Evolutionary conservation across 1,140 invertebrate genomes (phyloP).

Genomic region (Drosophila repleta): DNA sequence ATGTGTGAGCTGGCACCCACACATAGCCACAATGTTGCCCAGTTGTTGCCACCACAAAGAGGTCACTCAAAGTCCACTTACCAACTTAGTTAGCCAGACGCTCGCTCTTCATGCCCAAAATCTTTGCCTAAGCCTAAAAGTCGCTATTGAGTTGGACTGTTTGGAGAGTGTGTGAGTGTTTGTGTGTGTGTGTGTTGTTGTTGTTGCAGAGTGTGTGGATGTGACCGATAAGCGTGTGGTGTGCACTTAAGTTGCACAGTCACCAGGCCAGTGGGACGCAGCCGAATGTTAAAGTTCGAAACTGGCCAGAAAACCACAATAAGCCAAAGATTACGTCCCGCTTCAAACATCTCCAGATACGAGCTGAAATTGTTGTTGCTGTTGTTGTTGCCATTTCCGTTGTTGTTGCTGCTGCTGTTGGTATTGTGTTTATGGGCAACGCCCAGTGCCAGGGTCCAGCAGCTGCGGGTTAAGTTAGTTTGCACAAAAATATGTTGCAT

Average conservation of each 20-base stretch:
- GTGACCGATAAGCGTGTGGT: slow-evolving; percentile 77
- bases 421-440: slow-evolving; percentile 47
- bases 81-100: slow-evolving; percentile 58
- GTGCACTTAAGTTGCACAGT: slow-evolving; percentile 76
- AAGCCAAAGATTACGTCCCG: slow-evolving; percentile 56
- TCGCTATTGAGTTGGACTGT: slow-evolving; percentile 40
- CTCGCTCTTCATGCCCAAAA: slow-evolving; percentile 45
- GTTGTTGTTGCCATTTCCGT: slow-evolving; percentile 13
- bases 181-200: slow-evolving; percentile 18
- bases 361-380: slow-evolving; percentile 29
- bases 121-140: slow-evolving; percentile 77
- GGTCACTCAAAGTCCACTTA: slow-evolving; percentile 81
- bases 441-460: slow-evolving; percentile 31
- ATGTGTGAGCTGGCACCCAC: slow-evolving; percentile 1
- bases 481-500: slow-evolving; percentile 72
- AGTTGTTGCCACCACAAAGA: slow-evolving; percentile 63
- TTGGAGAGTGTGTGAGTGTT: slow-evolving; percentile 11
- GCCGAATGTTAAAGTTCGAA: slow-evolving; percentile 62
- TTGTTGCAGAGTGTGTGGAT: slow-evolving; percentile 39
- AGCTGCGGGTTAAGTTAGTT: slow-evolving; percentile 37
- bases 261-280: slow-evolving; percentile 23
- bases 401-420: slow-evolving; percentile 23
- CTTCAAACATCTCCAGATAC: slow-evolving; percentile 35
- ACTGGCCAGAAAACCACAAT: slow-evolving; percentile 73
- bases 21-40: slow-evolving; percentile 23